Conservation (phyloP, 2,113 vertebrate genomes). For the Zapus hudsonius region DNA sequence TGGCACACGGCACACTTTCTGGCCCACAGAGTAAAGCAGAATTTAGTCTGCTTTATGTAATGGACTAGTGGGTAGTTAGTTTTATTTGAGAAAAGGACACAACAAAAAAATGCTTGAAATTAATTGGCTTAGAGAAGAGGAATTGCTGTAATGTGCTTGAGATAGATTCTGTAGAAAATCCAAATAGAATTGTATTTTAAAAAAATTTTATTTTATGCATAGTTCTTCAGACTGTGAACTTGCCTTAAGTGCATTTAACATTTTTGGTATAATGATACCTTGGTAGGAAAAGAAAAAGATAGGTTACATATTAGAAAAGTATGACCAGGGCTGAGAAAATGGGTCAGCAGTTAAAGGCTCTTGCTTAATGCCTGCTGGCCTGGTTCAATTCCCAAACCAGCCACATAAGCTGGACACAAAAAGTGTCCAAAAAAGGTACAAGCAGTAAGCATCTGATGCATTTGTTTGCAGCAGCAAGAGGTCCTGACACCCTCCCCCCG, state of each 20-base stretch:
- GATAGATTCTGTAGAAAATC: conserved; percentile 18
- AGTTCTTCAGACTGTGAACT: background rate
- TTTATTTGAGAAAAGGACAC: conserved; percentile 41
- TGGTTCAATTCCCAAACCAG: too few relatives aligned
- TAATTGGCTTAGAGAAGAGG: conserved; percentile 6
- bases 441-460: too few relatives aligned
- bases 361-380: too few relatives aligned
- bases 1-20: background rate
- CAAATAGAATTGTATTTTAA: conserved; percentile 7
- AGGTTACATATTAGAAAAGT: background rate
- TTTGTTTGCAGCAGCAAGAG: too few relatives aligned
- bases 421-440: too few relatives aligned
- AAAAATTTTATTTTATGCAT: conserved; percentile 54
- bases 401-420: too few relatives aligned
- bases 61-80: background rate
- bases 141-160: background rate
- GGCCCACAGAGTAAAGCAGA: background rate
- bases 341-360: too few relatives aligned
- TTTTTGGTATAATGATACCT: conserved; percentile 33
- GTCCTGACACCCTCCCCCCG: too few relatives aligned
- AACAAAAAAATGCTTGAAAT: background rate
- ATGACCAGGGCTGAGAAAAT: too few relatives aligned
- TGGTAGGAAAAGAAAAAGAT: conserved; percentile 18
- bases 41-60: conserved; percentile 32
- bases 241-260: background rate